Base-by-base conservation (phyloP, 1,140 invertebrate genomes). In the Achatina immaculata region DNA sequence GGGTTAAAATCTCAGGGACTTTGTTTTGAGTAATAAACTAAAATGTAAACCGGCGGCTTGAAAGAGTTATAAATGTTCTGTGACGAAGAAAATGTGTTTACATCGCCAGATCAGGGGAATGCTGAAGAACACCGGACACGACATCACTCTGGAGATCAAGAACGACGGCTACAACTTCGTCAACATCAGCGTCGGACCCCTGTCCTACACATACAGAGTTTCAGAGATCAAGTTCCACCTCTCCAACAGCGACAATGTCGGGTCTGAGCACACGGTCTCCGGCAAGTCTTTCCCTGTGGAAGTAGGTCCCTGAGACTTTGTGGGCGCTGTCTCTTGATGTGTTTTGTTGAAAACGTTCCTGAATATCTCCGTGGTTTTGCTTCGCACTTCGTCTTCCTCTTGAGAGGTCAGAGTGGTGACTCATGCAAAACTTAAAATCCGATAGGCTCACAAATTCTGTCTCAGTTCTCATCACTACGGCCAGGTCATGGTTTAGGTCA, bases 121-220 rank as follows among this genome's bases (percentile, higher is more conserved):
- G 34, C 94, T 99, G 58, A 94, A 94, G 83, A 99, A 99, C 91
- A 98, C 96, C 0, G 97, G 97, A 0, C 97, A 98, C 90, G 96
- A 96, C 78, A 95, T 99, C 68, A 95, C 98, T 83, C 96, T 99
- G 91, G 95, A 95, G 0, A 95, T 97, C 42, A 96, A 97, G 87
- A 96, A 96, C 86, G 95, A 95, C 84, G 95, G 94, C 28, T 81
- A 80, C 62, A 82, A 95, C 84, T 95, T 69, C 19, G 81, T 98
- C 83, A 98, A 98, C 91, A 95, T 99, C 77, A 96, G 95, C 0
- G 96, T 96, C 0, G 97, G 97, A 2, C 97, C 97, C 4, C 93
- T 98, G 34, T 97, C 96, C 72, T 99, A 99, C 92, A 96, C 95
- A 83, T 99, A 98, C 92, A 81, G 86, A 16, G 81, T 92, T 0